Base-by-base conservation (phyloP, 2,113 vertebrate genomes). In the Festucalex cinctus region DNA sequence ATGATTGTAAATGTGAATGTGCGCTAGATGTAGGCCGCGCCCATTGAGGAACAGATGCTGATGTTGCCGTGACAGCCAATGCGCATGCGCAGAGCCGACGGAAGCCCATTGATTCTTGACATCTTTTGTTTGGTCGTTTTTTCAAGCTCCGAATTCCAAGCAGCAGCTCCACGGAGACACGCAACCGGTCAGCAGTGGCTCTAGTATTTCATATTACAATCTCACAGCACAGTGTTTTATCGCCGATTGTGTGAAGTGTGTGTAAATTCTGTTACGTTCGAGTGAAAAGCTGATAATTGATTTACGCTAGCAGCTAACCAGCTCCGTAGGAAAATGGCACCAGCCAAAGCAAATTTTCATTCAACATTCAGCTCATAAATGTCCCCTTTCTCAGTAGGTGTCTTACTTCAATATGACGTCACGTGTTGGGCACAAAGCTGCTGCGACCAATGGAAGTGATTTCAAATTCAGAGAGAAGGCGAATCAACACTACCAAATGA, bases 401-500 rank as follows among this genome's bases (percentile, higher is more conserved):
- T 53, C 28, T 71, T 65, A 12, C 56, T 9, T 65, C 73, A 87
- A 64, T 6, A 98, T 99, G 97, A 94, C 95, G 8, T 97, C 94
- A 43, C 94, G 94, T 17, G 91, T 87, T 48, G 94, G 94, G 49
- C 92, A 90, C 49, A 93, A 94, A 82, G 88, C 93, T 66, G 65
- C 88, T 22, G 92, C 92, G 65, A 91, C 92, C 2, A 94, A 97
- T 70, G 95, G 95, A 81, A 94, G 88, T 79, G 95, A 95, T 65
- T 95, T 92, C 64, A 94, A 92, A 87, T 93, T 90, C 80, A 93
- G 92, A 80, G 94, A 96, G 82, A 94, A 90, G 35, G 91, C 93
- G 73, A 88, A 90, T 59, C 87, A 88, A 41, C 92, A 94, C 70
- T 99, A 95, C 83, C 95, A 98, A 76, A 98, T 98, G 96, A 96